Conservation (phyloP, 2,888 invertebrate genomes). For the Tetanocera ferruginea region DNA sequence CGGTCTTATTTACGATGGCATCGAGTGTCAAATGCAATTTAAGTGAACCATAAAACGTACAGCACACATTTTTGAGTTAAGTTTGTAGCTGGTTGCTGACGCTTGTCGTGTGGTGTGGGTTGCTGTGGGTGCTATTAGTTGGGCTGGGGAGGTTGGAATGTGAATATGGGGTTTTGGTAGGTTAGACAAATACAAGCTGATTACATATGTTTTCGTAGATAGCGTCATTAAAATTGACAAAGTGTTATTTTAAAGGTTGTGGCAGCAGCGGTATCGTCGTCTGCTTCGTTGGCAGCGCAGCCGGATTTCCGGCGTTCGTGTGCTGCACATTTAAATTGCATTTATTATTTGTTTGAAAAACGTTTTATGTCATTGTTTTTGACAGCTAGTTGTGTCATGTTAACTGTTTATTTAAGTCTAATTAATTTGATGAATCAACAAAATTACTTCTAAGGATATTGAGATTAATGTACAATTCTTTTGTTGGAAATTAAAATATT, state of each 20-base stretch:
- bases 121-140: neutral
- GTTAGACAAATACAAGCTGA: neutral
- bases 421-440: neutral
- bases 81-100: neutral
- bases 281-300: neutral
- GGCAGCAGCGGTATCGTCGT: conserved; percentile 4
- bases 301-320: neutral
- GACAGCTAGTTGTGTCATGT: conserved; percentile 11
- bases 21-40: conserved; percentile 31
- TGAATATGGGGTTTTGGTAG: neutral
- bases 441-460: neutral
- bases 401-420: neutral
- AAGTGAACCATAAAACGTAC: neutral
- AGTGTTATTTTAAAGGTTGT: conserved; percentile 40
- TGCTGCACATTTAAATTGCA: conserved; percentile 6
- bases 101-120: neutral
- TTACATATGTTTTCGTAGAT: conserved; percentile 32
- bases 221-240: conserved; percentile 49
- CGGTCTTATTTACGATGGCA: neutral
- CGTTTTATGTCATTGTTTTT: conserved; percentile 1
- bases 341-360: neutral
- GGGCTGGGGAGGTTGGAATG: neutral
- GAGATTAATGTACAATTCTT: neutral
- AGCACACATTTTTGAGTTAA: neutral
- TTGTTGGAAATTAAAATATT: neutral